Evolutionary conservation across 2,888 invertebrate genomes (phyloP).

Genomic region (Clistopyga incitator): DNA sequence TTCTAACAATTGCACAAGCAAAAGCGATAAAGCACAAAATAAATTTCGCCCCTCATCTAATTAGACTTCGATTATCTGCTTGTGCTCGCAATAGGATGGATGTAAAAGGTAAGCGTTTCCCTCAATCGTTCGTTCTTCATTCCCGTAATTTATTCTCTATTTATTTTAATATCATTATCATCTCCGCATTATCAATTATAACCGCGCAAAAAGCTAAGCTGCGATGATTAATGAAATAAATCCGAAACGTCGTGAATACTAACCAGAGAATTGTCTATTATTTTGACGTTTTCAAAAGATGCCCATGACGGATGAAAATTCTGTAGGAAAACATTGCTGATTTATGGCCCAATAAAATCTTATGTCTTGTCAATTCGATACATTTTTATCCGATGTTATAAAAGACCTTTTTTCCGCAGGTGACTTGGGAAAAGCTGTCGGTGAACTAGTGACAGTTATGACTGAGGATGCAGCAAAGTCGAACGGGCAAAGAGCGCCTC

Average conservation of each 20-base stretch:
- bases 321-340: not conserved
- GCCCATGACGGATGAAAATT: no score
- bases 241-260: no score
- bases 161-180: not conserved
- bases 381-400: not conserved
- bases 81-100: slow-evolving; percentile 82
- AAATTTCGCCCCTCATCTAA: slow-evolving; percentile 26
- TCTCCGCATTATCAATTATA: not conserved
- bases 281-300: no score
- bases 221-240: no score
- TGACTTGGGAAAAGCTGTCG: slow-evolving; percentile 94
- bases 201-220: no score
- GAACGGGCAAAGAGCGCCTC: slow-evolving; percentile 80
- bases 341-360: not conserved
- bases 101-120: slow-evolving; percentile 83
- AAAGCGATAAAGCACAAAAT: not conserved
- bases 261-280: no score
- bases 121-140: not conserved
- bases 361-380: slow-evolving; percentile 48
- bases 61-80: slow-evolving; percentile 58
- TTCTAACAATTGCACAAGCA: slow-evolving; percentile 12
- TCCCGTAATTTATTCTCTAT: not conserved
- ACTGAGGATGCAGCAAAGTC: slow-evolving; percentile 88
- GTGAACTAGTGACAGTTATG: slow-evolving; percentile 95
- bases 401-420: slow-evolving; percentile 85